These are phyloP conservation scores for Agriopis aurantiaria DNA, from an alignment of 2,888 invertebrate species.

Conservation along the genomic window DNA sequence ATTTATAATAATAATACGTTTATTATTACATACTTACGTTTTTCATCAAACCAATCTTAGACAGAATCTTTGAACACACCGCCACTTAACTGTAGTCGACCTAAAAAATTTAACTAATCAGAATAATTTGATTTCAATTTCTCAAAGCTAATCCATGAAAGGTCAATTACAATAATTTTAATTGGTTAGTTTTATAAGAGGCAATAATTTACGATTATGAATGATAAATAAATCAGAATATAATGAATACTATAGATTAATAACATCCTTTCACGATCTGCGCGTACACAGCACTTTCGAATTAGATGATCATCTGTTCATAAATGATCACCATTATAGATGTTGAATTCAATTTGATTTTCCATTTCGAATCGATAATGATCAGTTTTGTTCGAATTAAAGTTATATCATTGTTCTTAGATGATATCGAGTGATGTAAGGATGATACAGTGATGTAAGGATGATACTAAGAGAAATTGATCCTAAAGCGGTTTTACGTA, in stretches of 20 bases:
- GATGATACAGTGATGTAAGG: conserved; percentile 34
- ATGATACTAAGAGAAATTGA: conserved; percentile 26
- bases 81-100: too few species aligned
- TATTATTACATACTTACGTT: not conserved
- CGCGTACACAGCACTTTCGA: conserved; percentile 39
- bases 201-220: conserved; percentile 22
- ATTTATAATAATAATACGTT: too few species aligned
- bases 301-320: conserved; percentile 26
- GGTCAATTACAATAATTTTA: conserved; percentile 14
- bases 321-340: not conserved
- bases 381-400: conserved; percentile 38
- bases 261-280: conserved; percentile 19
- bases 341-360: conserved; percentile 28
- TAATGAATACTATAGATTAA: conserved; percentile 13
- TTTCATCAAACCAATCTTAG: not conserved
- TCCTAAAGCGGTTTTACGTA: conserved; percentile 45
- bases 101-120: too few species aligned
- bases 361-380: conserved; percentile 43
- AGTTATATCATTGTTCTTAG: conserved; percentile 44
- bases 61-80: too few species aligned
- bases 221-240: conserved; percentile 15
- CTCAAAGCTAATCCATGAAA: conserved; percentile 8
- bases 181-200: conserved; percentile 14
- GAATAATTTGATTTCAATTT: conserved; percentile 8
- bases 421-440: conserved; percentile 32